Evolutionary conservation across 2,888 invertebrate genomes (phyloP), one percentile per base, ranked within the genome.

Genomic region (Platypus cylindrus): DNA sequence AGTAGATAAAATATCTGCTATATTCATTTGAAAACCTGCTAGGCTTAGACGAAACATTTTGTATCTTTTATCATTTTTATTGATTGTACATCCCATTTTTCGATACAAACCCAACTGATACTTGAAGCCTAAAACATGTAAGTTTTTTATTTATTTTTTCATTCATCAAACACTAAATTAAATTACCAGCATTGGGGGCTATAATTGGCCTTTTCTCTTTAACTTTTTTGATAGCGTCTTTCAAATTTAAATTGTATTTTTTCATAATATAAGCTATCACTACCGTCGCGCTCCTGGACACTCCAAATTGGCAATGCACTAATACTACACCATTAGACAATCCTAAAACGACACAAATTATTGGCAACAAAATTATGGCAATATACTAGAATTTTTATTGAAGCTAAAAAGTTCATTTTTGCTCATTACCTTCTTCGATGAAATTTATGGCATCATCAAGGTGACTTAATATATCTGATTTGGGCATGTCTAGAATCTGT

Each of bases 281-380:
- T 3, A 90, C 68, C 0, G 90, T 79, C 0, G 89, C 84, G 56
- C 91, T 91, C 34, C 93, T 71, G 1, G 91, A 93, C 3, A 90
- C 80, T 9, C 93, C 93, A 51, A 80, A 90, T 57, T 86, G 86
- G 60, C 93, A 94, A 55, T 94, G 93, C 2, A 91, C 86, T 9
- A 93, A 66, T 4, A 90, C 73, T 37, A 67, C 75, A 25, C 82
- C 80, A 20, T 69, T 68, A 2, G 37, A 35, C 13, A 46, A 24
- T 12, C 30, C 40, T 40, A 34, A 30, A 34, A 34, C 20, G 3
- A 11, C 9, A 20, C 20, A 20, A 5, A 27, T 16, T 27, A 12
- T 4, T 27, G 15, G 13, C 14, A 27, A n/a, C n/a, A n/a, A n/a
- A n/a, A 7, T 11, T 5, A 3, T 11, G 5, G 26, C 26, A 26